These are phyloP conservation scores for Mareca strepera DNA, from an alignment of 2,797 vertebrate species.

Conservation along the genomic window DNA sequence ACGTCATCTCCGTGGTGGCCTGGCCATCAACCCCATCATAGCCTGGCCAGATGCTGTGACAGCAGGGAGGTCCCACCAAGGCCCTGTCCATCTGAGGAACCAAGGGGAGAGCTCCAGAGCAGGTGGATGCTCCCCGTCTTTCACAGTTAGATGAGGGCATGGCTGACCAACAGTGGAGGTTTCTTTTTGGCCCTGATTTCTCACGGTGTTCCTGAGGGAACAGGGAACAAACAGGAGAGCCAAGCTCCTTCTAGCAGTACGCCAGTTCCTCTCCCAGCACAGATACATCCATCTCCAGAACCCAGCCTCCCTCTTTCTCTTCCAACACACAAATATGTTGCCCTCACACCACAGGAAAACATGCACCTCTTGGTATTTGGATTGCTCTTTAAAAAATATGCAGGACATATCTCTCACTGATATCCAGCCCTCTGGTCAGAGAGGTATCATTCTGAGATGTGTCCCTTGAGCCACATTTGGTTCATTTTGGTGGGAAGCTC, in stretches of 20 bases:
- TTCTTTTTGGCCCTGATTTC: not conserved
- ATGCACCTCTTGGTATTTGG: fast-evolving
- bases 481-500: not conserved
- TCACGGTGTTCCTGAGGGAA: not conserved
- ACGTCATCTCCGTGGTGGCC: not conserved
- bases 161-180: not conserved
- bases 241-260: not conserved
- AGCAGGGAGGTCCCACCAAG: not conserved
- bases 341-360: not conserved
- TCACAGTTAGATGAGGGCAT: not conserved
- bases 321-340: not conserved
- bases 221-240: not conserved
- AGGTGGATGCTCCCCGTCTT: fast-evolving
- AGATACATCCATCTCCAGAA: fast-evolving
- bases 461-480: not conserved
- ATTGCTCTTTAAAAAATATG: not conserved
- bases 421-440: not conserved
- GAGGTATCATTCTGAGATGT: not conserved
- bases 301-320: not conserved
- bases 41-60: not conserved
- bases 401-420: fast-evolving
- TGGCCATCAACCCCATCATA: fast-evolving
- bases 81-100: not conserved
- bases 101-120: not conserved
- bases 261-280: not conserved